phyloP scores from a whole-genome alignment of 2,888 invertebrate species.

The Lasioglossum villosulum region DNA sequence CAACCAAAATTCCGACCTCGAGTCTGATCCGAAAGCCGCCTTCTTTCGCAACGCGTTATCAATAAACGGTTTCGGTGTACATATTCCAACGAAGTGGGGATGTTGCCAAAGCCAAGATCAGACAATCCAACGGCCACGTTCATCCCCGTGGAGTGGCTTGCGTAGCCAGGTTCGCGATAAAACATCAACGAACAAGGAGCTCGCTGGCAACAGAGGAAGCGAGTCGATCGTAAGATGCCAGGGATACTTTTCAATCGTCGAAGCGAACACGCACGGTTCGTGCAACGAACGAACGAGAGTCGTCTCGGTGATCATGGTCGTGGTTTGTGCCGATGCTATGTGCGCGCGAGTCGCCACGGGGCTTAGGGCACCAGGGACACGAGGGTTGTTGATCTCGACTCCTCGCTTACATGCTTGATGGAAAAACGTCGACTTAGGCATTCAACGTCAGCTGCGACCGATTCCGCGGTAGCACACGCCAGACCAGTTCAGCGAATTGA shows the following conservation, averaged over 20 bases:
- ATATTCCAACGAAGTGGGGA: not conserved
- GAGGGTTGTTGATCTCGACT: conserved; percentile 69
- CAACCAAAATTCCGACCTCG: not conserved
- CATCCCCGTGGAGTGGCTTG: not conserved
- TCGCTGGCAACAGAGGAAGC: not conserved
- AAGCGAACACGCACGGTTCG: conserved; percentile 1
- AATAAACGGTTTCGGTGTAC: not conserved
- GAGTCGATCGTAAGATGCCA: not conserved
- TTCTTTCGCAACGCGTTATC: not conserved
- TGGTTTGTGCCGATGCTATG: not conserved
- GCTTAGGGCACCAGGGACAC: conserved; percentile 65
- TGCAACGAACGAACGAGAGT: conserved; percentile 12
- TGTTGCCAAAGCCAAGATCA: not conserved
- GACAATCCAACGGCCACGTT: not conserved
- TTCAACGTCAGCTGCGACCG: conserved; percentile 76
- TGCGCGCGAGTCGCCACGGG: conserved; percentile 43
- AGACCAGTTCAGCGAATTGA: conserved; percentile 81
- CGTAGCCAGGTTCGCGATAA: not conserved
- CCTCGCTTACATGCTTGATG: conserved; percentile 61
- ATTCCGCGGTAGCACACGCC: conserved; percentile 74
- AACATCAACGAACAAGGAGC: not conserved
- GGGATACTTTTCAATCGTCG: conserved; percentile 22
- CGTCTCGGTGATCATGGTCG: conserved; percentile 46
- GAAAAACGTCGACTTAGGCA: conserved; percentile 78
- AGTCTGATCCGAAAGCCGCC: not conserved